Base-by-base conservation (phyloP, 1,140 invertebrate species). In the Apis dorsata region DNA sequence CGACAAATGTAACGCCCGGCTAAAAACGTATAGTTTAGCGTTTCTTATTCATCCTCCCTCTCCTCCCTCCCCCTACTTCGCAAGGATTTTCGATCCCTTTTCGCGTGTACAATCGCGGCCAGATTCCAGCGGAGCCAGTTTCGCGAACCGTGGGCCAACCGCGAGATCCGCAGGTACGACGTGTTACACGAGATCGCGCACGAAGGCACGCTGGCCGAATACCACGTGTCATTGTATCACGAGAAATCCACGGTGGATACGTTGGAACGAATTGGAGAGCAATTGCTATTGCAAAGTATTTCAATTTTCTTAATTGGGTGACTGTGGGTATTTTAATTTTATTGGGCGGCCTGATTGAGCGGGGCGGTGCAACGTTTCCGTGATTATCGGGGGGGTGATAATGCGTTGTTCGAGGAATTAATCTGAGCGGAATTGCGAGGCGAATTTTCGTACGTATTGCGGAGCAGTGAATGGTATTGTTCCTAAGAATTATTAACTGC, bases 1-100 rank as follows among this genome's bases (percentile, higher is more conserved):
- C 88, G 84, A 91, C 90, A 91, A 91, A 90, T 91, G 90, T 90
- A 90, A 91, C 85, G 79, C 71, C 70, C 77, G 51, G 44, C 66
- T 85, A 90, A 90, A 91, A 90, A 89, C 76, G 34, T 34, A 84
- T 89, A 82, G 85, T 86, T 90, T 86, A 86, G 63, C 62, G 73
- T 84, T 90, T 90, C 89, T 91, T 85, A 78, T 69, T 28, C 63
- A 57, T 21, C 62, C 55, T 15, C 24, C 60, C 59, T 60, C 76
- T 24, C 24, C 34, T 53, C 49, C 15, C 65, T 3, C 63, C 10
- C 13, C 10, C 28, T 28, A 0, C 66, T 24, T 44, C 4, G 5
- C 34, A 44, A 44, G 10, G 10, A 51, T 11, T 65, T 21, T 8
- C 1, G 70, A 63, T 60, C 34, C 13, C 44, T n/a, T 75, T 51